Conservation (phyloP, 2,888 invertebrate species). For the Autographa gamma region DNA sequence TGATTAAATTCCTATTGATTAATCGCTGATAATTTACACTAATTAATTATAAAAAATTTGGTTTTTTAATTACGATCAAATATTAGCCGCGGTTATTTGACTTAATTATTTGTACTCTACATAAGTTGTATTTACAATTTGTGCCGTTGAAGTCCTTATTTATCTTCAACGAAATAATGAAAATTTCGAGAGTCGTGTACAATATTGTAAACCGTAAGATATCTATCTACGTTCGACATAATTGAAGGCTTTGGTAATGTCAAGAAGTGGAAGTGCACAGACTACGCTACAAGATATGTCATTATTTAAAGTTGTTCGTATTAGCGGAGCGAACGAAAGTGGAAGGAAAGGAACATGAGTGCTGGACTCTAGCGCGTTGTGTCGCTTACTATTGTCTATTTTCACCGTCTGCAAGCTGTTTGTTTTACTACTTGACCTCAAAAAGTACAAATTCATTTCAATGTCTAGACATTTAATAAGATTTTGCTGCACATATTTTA, state of each 20-base stretch:
- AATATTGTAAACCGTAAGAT: neutral
- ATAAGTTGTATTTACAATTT: neutral
- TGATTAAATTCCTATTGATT: too few species aligned
- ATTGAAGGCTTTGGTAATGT: neutral
- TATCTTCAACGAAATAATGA: too few species aligned
- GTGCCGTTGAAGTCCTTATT: neutral
- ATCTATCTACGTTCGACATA: neutral
- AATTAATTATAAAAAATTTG: neutral
- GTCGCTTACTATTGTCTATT: slow-evolving; percentile 70
- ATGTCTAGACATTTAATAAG: neutral
- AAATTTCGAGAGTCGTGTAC: too few species aligned
- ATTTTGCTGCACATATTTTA: neutral
- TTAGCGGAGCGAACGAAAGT: slow-evolving; percentile 39
- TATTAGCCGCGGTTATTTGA: too few species aligned
- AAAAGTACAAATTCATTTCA: slow-evolving; percentile 40
- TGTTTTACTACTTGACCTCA: slow-evolving; percentile 64
- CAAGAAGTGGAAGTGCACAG: slow-evolving; percentile 24
- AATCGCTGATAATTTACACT: too few species aligned
- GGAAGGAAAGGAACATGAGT: slow-evolving; percentile 56
- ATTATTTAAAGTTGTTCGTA: slow-evolving; percentile 14
- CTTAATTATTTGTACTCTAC: neutral
- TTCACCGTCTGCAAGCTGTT: slow-evolving; percentile 55
- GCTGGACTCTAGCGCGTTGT: slow-evolving; percentile 65
- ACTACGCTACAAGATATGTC: slow-evolving; percentile 26
- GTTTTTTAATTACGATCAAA: too few species aligned